Percentiles rank a stretch among this genome's conserved stretches.
These are phyloP conservation scores for Aselliscus stoliczkanus DNA, from an alignment of 2,797 vertebrate genomes.

Conservation along the genomic window DNA sequence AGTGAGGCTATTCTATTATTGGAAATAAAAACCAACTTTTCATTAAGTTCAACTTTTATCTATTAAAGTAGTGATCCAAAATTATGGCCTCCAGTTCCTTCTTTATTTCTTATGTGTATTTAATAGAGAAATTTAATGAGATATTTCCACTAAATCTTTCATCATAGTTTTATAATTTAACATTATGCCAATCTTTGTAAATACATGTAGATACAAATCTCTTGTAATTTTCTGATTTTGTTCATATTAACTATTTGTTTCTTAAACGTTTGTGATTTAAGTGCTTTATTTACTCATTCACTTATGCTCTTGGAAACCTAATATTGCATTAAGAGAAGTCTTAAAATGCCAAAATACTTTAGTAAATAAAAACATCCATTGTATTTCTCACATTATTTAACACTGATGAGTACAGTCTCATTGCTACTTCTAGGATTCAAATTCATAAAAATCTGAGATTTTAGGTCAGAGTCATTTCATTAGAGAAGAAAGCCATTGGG, in stretches of 20 bases:
- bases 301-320: background rate
- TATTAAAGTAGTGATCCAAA: conserved; percentile 2
- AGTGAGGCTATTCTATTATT: background rate
- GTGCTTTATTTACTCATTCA: conserved; percentile 7
- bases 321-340: background rate
- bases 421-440: background rate
- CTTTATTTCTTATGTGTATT: conserved; percentile 2
- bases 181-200: background rate
- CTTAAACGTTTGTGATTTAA: conserved; percentile 30
- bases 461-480: background rate
- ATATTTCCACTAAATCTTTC: background rate
- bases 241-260: background rate
- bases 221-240: background rate
- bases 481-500: background rate
- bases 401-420: background rate
- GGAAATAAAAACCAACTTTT: conserved; percentile 33
- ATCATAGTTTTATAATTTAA: background rate
- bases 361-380: background rate
- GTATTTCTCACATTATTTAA: background rate
- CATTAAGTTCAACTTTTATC: conserved; percentile 8
- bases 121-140: background rate
- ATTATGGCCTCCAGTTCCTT: background rate
- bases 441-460: conserved; percentile 19
- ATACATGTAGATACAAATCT: background rate
- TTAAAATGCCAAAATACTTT: conserved; percentile 29